Evolutionary conservation across 2,797 vertebrate genomes (phyloP).

Genomic region (Oreortyx pictus): DNA sequence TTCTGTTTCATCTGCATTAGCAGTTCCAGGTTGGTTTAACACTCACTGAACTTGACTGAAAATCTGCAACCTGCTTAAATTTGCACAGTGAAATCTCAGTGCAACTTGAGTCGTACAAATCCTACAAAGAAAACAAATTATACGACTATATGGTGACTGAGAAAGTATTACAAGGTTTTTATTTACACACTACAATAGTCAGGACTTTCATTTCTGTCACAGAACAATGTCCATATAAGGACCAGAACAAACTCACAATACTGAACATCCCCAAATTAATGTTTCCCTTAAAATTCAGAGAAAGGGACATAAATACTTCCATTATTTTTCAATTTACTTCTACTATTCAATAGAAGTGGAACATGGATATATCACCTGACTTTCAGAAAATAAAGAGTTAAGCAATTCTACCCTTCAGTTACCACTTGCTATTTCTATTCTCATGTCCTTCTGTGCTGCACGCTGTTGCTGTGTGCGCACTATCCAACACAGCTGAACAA

Average conservation of each 20-base stretch:
- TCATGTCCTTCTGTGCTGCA: not conserved
- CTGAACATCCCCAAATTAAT: not conserved
- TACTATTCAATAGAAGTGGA: not conserved
- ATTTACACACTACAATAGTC: not conserved
- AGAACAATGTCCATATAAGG: not conserved
- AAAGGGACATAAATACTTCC: not conserved
- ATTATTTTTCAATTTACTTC: not conserved
- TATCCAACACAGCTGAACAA: not conserved
- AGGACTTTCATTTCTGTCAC: accelerated
- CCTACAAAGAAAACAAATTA: accelerated
- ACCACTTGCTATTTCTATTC: not conserved
- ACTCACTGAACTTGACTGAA: not conserved
- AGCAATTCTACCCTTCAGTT: accelerated
- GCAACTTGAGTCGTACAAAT: not conserved
- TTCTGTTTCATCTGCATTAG: not conserved
- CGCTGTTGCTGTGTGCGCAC: not conserved
- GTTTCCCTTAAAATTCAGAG: not conserved
- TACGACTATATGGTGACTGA: not conserved
- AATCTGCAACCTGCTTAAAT: not conserved
- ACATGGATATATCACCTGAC: not conserved
- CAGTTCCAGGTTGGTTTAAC: accelerated
- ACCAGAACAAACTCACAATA: accelerated
- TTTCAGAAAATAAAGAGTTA: accelerated
- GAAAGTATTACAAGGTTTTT: not conserved
- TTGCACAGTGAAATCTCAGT: not conserved